Percentiles rank a stretch among this genome's conserved stretches.
Evolutionary conservation across 2,113 vertebrate genomes (phyloP).

Genomic region (Xiphophorus hellerii): DNA sequence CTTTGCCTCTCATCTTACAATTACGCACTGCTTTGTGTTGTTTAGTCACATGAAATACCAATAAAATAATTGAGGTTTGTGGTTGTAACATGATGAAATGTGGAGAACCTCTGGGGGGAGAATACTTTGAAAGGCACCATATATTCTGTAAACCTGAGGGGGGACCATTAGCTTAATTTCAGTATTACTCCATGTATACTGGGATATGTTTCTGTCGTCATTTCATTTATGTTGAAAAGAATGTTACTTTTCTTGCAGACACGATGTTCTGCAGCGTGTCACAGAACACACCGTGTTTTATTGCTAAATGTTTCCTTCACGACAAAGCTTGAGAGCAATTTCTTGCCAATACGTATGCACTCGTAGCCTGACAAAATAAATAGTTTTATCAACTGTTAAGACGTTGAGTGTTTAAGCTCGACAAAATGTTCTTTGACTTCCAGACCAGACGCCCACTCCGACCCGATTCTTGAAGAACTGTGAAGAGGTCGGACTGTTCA

Average conservation of each 20-base stretch:
- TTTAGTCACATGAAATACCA: too few relatives aligned
- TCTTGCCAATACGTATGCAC: background rate
- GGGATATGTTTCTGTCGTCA: background rate
- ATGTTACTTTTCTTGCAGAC: background rate
- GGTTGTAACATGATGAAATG: too few relatives aligned
- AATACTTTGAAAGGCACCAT: background rate
- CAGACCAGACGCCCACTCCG: constrained; percentile 98
- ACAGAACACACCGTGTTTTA: background rate
- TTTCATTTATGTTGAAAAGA: background rate
- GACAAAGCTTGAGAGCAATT: background rate
- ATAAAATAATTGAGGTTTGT: too few relatives aligned
- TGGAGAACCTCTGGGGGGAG: too few relatives aligned
- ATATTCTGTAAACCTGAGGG: background rate
- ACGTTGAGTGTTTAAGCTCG: background rate
- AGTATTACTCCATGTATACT: background rate
- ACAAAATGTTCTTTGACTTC: constrained; percentile 57
- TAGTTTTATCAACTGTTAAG: background rate
- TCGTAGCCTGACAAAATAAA: background rate
- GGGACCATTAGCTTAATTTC: background rate
- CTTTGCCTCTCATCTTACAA: too few relatives aligned
- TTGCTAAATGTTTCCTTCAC: background rate
- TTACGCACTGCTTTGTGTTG: too few relatives aligned
- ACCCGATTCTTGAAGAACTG: constrained; percentile 99
- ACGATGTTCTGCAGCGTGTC: background rate
- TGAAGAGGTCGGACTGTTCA: constrained; percentile 98